These are phyloP conservation scores for Akabosia matsudoensis DNA, from an alignment of 1,140 invertebrate species.

Conservation along the genomic window DNA sequence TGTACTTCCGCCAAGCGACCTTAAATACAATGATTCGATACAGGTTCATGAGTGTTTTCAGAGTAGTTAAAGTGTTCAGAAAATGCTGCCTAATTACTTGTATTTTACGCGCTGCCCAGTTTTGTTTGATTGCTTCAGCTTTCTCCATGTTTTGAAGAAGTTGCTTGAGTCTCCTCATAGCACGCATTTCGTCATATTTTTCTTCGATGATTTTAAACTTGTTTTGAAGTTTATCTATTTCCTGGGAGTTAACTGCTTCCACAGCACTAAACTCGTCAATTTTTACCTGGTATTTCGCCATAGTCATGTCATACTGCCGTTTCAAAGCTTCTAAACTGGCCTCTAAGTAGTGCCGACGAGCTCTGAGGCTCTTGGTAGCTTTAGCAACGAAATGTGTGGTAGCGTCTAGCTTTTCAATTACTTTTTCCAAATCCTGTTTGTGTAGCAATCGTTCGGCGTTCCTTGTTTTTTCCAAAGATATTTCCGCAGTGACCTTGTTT, in stretches of 20 bases:
- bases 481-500: no score
- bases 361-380: not conserved
- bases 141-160: constrained; percentile 39
- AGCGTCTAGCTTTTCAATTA: not conserved
- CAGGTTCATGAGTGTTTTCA: not conserved
- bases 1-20: constrained; percentile 30
- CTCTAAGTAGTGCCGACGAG: not conserved
- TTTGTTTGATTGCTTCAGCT: constrained; percentile 37
- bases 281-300: constrained; percentile 26
- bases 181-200: constrained; percentile 40
- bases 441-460: not conserved
- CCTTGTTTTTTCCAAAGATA: no score
- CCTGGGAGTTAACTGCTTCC: not conserved
- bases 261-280: constrained; percentile 21
- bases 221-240: constrained; percentile 17
- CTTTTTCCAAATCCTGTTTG: not conserved
- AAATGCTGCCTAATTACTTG: no score
- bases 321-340: constrained; percentile 20
- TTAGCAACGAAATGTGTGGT: not conserved
- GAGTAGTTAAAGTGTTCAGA: no score
- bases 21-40: not conserved
- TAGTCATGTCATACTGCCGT: constrained; percentile 33
- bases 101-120: constrained; percentile 40
- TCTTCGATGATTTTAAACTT: constrained; percentile 29
- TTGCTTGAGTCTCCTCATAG: constrained; percentile 35